Conservation (phyloP, 2,888 invertebrate genomes). For the Drosophila limbata region DNA sequence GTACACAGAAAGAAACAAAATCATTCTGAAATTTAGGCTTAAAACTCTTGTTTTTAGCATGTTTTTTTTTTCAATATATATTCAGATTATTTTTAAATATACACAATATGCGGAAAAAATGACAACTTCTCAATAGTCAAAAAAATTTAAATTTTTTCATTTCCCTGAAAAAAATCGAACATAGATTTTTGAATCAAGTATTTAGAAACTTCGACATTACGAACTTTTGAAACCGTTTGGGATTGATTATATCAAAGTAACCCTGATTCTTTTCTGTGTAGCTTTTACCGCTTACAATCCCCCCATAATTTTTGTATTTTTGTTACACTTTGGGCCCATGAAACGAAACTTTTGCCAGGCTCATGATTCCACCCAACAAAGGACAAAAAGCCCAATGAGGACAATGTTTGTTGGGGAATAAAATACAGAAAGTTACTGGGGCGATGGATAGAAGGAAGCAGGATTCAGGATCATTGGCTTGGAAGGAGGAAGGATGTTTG, state of each 20-base stretch:
- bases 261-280: background rate
- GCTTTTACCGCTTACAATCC: constrained; percentile 8
- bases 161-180: too few relatives aligned
- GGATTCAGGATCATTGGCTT: constrained; percentile 10
- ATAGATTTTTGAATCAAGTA: too few relatives aligned
- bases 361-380: constrained; percentile 70
- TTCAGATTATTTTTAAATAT: too few relatives aligned
- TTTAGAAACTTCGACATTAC: too few relatives aligned
- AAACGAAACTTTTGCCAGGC: constrained; percentile 76
- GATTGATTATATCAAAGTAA: too few relatives aligned
- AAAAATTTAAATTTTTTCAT: too few relatives aligned
- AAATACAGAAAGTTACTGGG: constrained; percentile 13
- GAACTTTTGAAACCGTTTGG: too few relatives aligned
- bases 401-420: constrained; percentile 17
- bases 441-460: background rate
- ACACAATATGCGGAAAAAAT: too few relatives aligned
- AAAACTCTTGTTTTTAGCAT: too few relatives aligned
- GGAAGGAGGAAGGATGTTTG: constrained; percentile 11
- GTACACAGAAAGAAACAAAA: background rate
- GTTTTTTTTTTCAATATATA: too few relatives aligned
- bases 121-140: too few relatives aligned
- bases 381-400: constrained; percentile 34
- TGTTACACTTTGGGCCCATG: constrained; percentile 61
- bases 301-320: constrained; percentile 45
- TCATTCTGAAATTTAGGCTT: too few relatives aligned